Percentiles rank a stretch among this genome's conserved stretches.
Evolutionary conservation across 1,140 invertebrate genomes (phyloP).

Genomic region (Drosophila setifemur): DNA sequence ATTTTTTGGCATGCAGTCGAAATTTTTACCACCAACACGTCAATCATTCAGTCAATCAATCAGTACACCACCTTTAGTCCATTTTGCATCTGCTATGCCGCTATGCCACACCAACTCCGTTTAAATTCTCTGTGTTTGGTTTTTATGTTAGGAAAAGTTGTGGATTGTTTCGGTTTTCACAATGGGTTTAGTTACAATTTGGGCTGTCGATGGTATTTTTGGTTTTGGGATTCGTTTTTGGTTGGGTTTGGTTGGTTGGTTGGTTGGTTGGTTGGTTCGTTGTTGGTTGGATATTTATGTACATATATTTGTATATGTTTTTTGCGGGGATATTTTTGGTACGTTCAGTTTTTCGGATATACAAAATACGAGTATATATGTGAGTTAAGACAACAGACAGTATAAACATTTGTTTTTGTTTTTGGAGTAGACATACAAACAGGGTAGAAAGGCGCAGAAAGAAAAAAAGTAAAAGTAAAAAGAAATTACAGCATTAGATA

Average conservation of each 20-base stretch:
- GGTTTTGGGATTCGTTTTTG: slow-evolving; percentile 45
- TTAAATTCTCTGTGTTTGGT: slow-evolving; percentile 35
- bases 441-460: slow-evolving; percentile 65
- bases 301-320: slow-evolving; percentile 37
- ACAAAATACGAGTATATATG: slow-evolving; percentile 61
- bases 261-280: slow-evolving; percentile 34
- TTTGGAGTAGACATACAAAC: slow-evolving; percentile 67
- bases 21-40: slow-evolving; percentile 57
- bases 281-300: slow-evolving; percentile 32
- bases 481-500: slow-evolving; percentile 81
- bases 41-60: slow-evolving; percentile 59
- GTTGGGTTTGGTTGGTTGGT: slow-evolving; percentile 50
- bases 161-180: slow-evolving; percentile 47
- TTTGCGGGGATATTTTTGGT: slow-evolving; percentile 60
- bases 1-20: slow-evolving; percentile 55
- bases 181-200: slow-evolving; percentile 70
- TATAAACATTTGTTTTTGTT: slow-evolving; percentile 41
- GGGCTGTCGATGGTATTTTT: slow-evolving; percentile 45
- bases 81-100: slow-evolving; percentile 34
- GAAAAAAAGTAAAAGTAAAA: slow-evolving; percentile 77
- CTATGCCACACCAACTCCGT: slow-evolving; percentile 40
- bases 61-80: slow-evolving; percentile 66
- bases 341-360: slow-evolving; percentile 62
- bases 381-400: slow-evolving; percentile 67
- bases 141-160: slow-evolving; percentile 42